Evolutionary conservation across 2,113 vertebrate species (phyloP).

Genomic region (Cyanoramphus novaezelandiae): DNA sequence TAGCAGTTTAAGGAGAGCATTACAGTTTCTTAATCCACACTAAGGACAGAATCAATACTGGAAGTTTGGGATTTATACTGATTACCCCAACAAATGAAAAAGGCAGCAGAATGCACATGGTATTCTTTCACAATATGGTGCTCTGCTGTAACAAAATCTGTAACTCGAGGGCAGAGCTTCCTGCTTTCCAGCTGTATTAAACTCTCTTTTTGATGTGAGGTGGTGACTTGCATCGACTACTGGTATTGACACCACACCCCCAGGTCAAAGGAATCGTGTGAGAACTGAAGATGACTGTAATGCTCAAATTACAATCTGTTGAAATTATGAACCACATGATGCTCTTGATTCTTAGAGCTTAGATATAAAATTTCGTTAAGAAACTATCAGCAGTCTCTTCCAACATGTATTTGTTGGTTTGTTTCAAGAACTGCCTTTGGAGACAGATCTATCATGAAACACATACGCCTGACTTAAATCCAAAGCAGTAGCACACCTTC

Average conservation of each 20-base stretch:
- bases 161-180: background rate
- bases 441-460: background rate
- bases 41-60: background rate
- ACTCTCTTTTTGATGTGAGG: background rate
- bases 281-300: background rate
- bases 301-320: background rate
- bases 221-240: too few species aligned
- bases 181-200: background rate
- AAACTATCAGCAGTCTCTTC: background rate
- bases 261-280: background rate
- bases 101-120: background rate
- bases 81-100: background rate
- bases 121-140: background rate
- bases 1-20: background rate
- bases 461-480: background rate
- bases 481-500: background rate
- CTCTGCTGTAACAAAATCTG: background rate
- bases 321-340: background rate
- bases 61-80: background rate
- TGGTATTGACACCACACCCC: background rate
- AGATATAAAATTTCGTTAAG: background rate
- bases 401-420: background rate
- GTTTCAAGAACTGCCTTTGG: background rate
- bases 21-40: background rate
- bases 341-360: background rate